These are phyloP conservation scores for Pseudopleuronectes americanus DNA, from an alignment of 2,797 vertebrate genomes.

Conservation along the genomic window DNA sequence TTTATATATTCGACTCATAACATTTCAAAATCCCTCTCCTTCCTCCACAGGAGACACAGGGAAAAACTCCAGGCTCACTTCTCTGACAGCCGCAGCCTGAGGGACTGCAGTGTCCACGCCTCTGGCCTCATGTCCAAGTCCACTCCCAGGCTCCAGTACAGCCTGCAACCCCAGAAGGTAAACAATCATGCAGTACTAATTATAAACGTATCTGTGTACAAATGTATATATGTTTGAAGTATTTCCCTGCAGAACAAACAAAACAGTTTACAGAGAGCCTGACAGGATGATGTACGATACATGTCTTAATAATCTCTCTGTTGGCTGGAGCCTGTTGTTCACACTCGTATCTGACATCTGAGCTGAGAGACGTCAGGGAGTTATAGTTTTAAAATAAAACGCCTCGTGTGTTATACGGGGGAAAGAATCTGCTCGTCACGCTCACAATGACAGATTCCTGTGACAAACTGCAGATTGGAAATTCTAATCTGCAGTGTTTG, in stretches of 20 bases:
- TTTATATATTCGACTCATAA: neutral
- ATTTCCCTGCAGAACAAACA: slow-evolving; percentile 1
- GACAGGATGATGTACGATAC: slow-evolving; percentile 63
- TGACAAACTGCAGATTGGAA: slow-evolving; percentile 64
- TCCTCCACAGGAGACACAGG: slow-evolving; percentile 69
- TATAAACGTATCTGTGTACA: neutral
- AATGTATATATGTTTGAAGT: neutral
- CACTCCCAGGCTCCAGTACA: slow-evolving; percentile 68
- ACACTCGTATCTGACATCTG: slow-evolving; percentile 48
- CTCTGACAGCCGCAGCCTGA: slow-evolving; percentile 81
- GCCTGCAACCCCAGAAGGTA: slow-evolving; percentile 74
- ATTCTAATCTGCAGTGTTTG: slow-evolving; percentile 51
- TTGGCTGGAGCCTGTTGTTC: slow-evolving; percentile 60
- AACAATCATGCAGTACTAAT: neutral
- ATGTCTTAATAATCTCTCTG: slow-evolving; percentile 58
- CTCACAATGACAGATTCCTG: slow-evolving; percentile 57
- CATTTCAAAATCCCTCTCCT: slow-evolving; percentile 5
- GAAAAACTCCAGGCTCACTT: slow-evolving; percentile 85
- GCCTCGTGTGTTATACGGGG: slow-evolving; percentile 31
- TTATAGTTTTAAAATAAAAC: slow-evolving; percentile 58
- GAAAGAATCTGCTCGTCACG: slow-evolving; percentile 57
- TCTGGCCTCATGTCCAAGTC: slow-evolving; percentile 84
- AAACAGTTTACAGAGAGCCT: slow-evolving; percentile 20
- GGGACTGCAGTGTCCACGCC: slow-evolving; percentile 79
- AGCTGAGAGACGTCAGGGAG: slow-evolving; percentile 46